These are phyloP conservation scores for Gallirallus australis DNA, from an alignment of 2,797 vertebrate species.

Conservation along the genomic window DNA sequence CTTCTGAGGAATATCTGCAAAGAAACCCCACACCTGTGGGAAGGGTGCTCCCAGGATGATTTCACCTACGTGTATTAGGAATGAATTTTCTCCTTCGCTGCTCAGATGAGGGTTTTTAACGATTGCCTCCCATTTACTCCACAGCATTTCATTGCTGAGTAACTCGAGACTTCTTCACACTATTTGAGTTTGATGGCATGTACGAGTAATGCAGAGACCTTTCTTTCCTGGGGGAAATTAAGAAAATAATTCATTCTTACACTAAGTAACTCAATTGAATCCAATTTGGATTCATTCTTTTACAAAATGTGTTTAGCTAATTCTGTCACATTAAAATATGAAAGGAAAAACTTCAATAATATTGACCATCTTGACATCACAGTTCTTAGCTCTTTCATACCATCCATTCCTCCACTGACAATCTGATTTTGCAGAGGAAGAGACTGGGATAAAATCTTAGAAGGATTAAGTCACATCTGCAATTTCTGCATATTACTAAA, in stretches of 20 bases:
- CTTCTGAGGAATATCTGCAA: not conserved
- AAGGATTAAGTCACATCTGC: not conserved
- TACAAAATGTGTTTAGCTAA: slow-evolving; percentile 12
- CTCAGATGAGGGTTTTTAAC: not conserved
- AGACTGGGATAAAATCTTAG: not conserved
- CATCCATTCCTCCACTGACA: not conserved
- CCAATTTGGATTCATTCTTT: slow-evolving; percentile 26
- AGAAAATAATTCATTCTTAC: slow-evolving; percentile 54
- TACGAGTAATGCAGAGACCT: not conserved
- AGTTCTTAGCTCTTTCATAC: not conserved
- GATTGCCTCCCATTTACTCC: not conserved
- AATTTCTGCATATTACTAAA: not conserved
- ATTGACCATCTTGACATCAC: not conserved
- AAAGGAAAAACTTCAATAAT: not conserved
- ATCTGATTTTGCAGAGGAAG: not conserved
- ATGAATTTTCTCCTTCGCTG: slow-evolving; percentile 25
- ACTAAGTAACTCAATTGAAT: slow-evolving; percentile 13
- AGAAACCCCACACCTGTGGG: not conserved
- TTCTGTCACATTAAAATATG: slow-evolving; percentile 32
- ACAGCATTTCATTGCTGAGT: slow-evolving; percentile 11
- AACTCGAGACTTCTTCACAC: slow-evolving; percentile 4
- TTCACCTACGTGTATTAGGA: not conserved
- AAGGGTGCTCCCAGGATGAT: not conserved
- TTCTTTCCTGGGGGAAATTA: slow-evolving; percentile 56
- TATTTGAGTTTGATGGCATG: not conserved